These are phyloP conservation scores for Percopsis transmontana DNA, from an alignment of 2,113 vertebrate genomes.

Conservation along the genomic window DNA sequence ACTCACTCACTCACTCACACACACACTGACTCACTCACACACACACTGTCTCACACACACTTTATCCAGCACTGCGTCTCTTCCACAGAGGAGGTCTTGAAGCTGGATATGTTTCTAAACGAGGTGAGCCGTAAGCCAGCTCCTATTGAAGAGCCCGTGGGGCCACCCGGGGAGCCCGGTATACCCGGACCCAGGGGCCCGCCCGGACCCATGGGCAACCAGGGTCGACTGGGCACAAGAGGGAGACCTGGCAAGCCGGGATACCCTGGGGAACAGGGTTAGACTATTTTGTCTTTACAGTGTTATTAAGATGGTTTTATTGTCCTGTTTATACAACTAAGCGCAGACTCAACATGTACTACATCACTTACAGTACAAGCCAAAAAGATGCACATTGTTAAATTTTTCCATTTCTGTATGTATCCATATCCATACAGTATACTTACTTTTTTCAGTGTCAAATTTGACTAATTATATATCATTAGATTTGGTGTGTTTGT, in stretches of 20 bases:
- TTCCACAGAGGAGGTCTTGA: conserved; percentile 85
- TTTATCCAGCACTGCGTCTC: conserved; percentile 17
- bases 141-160: conserved; percentile 82
- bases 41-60: not conserved
- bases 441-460: no score
- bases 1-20: conserved; percentile 7
- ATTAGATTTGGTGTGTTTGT: no score
- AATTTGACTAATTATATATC: not conserved
- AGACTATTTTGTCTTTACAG: not conserved
- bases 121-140: conserved; percentile 82
- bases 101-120: conserved; percentile 83
- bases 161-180: conserved; percentile 82
- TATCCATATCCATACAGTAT: no score
- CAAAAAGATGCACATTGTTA: no score
- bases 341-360: not conserved
- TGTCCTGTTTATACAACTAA: not conserved
- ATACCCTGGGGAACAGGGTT: conserved; percentile 86
- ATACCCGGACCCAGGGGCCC: conserved; percentile 76
- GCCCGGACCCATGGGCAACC: conserved; percentile 74
- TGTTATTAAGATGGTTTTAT: not conserved
- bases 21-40: not conserved
- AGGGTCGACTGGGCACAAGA: conserved; percentile 73
- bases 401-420: no score
- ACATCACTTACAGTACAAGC: no score
- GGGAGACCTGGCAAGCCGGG: conserved; percentile 75